Evolutionary conservation across 2,797 vertebrate species (phyloP).

Genomic region (Notoglanidium macrostoma): DNA sequence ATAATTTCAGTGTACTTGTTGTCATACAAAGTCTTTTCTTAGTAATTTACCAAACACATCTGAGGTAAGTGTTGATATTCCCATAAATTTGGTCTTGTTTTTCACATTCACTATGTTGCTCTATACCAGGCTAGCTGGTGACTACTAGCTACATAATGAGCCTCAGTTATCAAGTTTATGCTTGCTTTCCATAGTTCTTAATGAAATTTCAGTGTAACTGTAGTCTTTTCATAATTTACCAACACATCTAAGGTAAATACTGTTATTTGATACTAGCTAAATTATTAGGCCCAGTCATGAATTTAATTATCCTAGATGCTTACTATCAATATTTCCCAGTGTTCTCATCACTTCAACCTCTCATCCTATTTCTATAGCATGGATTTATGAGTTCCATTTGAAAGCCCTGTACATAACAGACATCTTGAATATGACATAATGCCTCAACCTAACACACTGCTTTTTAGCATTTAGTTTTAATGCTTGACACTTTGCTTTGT

Average conservation of each 20-base stretch:
- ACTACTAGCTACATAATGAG: not conserved
- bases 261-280: not conserved
- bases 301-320: not conserved
- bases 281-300: not conserved
- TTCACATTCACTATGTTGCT: not conserved
- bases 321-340: not conserved
- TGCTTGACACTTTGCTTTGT: constrained; percentile 22
- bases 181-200: not conserved
- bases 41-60: not conserved
- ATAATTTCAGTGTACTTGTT: not conserved
- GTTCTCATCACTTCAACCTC: not conserved
- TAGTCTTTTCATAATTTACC: not conserved
- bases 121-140: not conserved
- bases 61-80: not conserved
- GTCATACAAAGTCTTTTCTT: not conserved
- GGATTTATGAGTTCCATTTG: not conserved
- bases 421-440: constrained; percentile 22
- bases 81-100: not conserved
- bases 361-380: not conserved
- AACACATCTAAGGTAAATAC: not conserved
- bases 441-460: not conserved
- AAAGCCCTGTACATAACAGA: not conserved
- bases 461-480: not conserved
- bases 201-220: not conserved
- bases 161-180: not conserved